Conservation (phyloP, 2,113 vertebrate genomes). For the Lamprotornis superbus region DNA sequence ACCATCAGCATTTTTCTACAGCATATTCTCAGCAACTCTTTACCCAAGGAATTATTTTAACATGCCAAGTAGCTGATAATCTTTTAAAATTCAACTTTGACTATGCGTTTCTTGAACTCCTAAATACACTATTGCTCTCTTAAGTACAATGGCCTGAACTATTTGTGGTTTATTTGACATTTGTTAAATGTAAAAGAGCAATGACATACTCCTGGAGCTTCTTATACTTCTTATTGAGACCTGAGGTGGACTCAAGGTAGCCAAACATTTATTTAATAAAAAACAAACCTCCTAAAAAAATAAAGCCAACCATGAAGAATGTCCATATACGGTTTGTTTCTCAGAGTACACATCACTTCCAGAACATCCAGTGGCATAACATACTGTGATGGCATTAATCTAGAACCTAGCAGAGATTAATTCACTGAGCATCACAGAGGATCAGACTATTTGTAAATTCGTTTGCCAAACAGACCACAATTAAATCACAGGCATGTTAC, state of each 20-base stretch:
- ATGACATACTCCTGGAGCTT: neutral
- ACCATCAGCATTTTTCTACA: neutral
- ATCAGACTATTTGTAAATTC: neutral
- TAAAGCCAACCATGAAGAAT: neutral
- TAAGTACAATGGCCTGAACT: neutral
- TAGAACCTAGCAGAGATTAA: neutral
- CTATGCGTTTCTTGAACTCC: neutral
- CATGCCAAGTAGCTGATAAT: neutral
- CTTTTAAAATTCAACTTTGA: neutral
- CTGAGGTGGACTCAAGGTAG: neutral
- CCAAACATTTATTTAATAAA: neutral
- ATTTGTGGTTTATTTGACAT: neutral
- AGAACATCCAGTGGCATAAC: neutral
- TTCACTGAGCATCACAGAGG: neutral
- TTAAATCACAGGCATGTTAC: neutral
- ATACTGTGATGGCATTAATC: neutral
- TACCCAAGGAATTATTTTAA: neutral
- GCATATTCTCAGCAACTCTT: neutral
- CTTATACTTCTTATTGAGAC: neutral
- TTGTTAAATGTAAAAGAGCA: neutral
- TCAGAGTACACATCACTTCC: neutral
- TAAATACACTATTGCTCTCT: neutral
- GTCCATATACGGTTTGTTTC: neutral
- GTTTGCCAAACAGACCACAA: neutral
- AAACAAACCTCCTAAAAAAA: neutral